Percentiles rank a stretch among this genome's conserved stretches.
These are phyloP conservation scores for Esox lucius DNA, from an alignment of 2,797 vertebrate genomes.

Conservation along the genomic window DNA sequence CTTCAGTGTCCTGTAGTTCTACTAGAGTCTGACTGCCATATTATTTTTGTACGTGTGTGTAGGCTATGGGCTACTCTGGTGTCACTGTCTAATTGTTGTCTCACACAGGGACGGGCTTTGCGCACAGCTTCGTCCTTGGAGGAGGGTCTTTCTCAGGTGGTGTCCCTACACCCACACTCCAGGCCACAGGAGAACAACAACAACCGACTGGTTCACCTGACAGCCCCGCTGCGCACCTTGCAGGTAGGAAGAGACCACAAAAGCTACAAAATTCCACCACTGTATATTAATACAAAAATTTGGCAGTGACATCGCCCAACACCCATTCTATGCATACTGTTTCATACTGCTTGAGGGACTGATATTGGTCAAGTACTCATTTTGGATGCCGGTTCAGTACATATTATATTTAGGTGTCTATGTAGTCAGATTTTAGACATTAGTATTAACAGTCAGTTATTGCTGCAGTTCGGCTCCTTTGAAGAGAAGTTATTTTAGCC, in stretches of 20 bases:
- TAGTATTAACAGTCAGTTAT: neutral
- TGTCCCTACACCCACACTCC: constrained; percentile 73
- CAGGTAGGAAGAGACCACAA: constrained; percentile 73
- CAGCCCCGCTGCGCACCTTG: constrained; percentile 78
- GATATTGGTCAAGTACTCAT: neutral
- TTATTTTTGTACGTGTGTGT: neutral
- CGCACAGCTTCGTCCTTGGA: constrained; percentile 81
- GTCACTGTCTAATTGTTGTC: neutral
- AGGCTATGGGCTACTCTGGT: neutral
- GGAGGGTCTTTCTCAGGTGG: constrained; percentile 88
- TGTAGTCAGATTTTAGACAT: no score
- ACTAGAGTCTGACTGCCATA: no score
- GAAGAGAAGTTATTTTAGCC: neutral
- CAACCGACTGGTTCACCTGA: constrained; percentile 83
- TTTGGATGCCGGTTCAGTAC: neutral
- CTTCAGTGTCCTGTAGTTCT: no score
- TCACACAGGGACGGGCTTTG: constrained; percentile 82
- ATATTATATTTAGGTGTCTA: no score
- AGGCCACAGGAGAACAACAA: constrained; percentile 80
- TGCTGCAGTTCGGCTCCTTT: neutral
- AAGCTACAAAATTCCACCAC: neutral
- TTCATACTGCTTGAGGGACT: no score
- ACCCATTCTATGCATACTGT: neutral
- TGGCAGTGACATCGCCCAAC: neutral
- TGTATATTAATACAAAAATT: neutral